A percentile compares a stretch with the other conserved stretches of the same genome.
Conservation (phyloP, 1,140 invertebrate species). For the Drosophila nannoptera region DNA sequence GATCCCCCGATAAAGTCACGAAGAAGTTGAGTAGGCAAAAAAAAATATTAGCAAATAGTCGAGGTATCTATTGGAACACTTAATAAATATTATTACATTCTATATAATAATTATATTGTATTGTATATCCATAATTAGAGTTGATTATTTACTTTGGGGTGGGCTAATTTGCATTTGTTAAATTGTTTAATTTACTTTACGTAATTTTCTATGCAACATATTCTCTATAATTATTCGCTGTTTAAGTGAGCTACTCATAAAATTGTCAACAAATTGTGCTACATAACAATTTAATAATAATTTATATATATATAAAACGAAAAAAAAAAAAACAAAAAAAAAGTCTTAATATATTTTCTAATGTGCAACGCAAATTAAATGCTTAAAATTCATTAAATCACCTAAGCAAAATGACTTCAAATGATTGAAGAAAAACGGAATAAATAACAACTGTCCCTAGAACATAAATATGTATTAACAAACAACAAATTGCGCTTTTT, state of each 20-base stretch:
- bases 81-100: conserved; percentile 31
- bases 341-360: conserved; percentile 51
- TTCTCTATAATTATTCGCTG: conserved; percentile 69
- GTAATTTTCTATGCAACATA: conserved; percentile 24
- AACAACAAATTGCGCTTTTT: conserved; percentile 45
- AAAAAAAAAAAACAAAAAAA: conserved; percentile 20
- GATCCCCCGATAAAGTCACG: conserved; percentile 1
- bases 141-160: conserved; percentile 44
- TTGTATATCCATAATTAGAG: conserved; percentile 5
- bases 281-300: conserved; percentile 61
- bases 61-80: conserved; percentile 18
- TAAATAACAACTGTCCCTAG: conserved; percentile 67
- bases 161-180: conserved; percentile 60
- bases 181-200: conserved; percentile 13
- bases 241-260: conserved; percentile 61
- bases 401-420: conserved; percentile 56
- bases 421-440: conserved; percentile 22
- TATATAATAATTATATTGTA: conserved; percentile 11
- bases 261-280: conserved; percentile 60
- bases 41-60: not conserved
- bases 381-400: conserved; percentile 56
- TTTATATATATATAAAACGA: not conserved
- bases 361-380: conserved; percentile 65
- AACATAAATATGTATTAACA: conserved; percentile 40
- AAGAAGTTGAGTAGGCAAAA: not conserved